These are phyloP conservation scores for Melieria omissa DNA, from an alignment of 2,888 invertebrate genomes.

Conservation along the genomic window DNA sequence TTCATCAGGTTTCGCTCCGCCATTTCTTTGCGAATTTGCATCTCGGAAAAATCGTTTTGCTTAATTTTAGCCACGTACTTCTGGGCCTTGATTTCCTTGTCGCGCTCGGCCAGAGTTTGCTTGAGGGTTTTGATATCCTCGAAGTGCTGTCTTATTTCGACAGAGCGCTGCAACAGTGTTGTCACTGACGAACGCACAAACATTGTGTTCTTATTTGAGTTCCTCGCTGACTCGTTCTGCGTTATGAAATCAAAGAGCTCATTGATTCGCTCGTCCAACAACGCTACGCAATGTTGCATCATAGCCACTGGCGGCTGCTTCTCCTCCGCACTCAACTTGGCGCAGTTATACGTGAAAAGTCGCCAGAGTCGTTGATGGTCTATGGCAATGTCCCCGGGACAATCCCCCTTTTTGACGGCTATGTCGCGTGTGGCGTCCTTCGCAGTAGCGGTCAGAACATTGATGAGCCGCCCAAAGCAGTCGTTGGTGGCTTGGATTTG, in stretches of 20 bases:
- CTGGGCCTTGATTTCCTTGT: conserved; percentile 90
- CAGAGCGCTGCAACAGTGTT: conserved; percentile 84
- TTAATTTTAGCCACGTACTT: conserved; percentile 88
- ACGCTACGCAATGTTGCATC: conserved; percentile 51
- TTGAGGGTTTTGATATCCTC: conserved; percentile 90
- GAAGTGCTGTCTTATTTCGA: conserved; percentile 88
- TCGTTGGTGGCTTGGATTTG: conserved; percentile 72
- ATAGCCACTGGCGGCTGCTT: conserved; percentile 71
- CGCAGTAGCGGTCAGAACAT: conserved; percentile 71
- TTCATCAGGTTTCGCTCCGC: conserved; percentile 86
- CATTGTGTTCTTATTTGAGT: conserved; percentile 62
- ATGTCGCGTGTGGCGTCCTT: conserved; percentile 71
- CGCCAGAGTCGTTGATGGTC: conserved; percentile 76
- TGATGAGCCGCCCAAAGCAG: conserved; percentile 71
- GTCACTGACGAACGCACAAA: conserved; percentile 71
- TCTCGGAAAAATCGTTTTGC: conserved; percentile 90
- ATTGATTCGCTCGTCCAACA: conserved; percentile 70
- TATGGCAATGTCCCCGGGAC: conserved; percentile 71
- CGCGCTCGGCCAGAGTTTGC: conserved; percentile 88
- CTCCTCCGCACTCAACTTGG: conserved; percentile 67
- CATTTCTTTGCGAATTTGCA: conserved; percentile 89
- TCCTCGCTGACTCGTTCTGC: conserved; percentile 83
- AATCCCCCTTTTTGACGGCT: conserved; percentile 64
- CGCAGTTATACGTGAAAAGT: conserved; percentile 69
- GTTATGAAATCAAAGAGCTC: conserved; percentile 77